A percentile compares a stretch with the other conserved stretches of the same genome.
Conservation (phyloP, 2,888 invertebrate genomes). For the Philaethria dido region DNA sequence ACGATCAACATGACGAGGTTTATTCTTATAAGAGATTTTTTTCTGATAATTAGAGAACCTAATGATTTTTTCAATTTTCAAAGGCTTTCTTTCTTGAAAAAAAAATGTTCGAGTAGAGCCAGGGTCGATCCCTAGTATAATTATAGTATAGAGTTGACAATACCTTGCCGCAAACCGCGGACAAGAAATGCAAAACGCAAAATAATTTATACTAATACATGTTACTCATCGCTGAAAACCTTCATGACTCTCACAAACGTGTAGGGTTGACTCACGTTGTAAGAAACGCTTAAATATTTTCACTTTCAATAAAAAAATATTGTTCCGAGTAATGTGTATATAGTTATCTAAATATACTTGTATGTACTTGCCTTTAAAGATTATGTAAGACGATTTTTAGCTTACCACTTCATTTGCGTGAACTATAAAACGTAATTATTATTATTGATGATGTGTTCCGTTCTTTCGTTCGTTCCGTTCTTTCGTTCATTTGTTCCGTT, state of each 20-base stretch:
- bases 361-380: no score
- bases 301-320: constrained; percentile 2
- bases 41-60: no score
- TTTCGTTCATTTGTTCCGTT: no score
- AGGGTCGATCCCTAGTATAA: background rate
- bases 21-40: no score
- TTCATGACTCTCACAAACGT: background rate
- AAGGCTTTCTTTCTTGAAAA: no score
- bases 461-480: no score
- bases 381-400: no score
- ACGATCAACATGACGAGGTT: no score
- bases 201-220: constrained; percentile 10
- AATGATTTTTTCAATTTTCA: no score
- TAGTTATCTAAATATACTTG: background rate
- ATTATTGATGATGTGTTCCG: no score
- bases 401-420: no score
- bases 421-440: no score
- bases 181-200: constrained; percentile 13
- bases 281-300: background rate
- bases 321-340: background rate
- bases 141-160: background rate
- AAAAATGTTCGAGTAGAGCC: background rate
- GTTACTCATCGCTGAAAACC: constrained; percentile 17
- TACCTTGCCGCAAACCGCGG: background rate
- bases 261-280: background rate